Base-by-base conservation (phyloP, 2,888 invertebrate genomes). In the Pycnomerus fuliginosus region DNA sequence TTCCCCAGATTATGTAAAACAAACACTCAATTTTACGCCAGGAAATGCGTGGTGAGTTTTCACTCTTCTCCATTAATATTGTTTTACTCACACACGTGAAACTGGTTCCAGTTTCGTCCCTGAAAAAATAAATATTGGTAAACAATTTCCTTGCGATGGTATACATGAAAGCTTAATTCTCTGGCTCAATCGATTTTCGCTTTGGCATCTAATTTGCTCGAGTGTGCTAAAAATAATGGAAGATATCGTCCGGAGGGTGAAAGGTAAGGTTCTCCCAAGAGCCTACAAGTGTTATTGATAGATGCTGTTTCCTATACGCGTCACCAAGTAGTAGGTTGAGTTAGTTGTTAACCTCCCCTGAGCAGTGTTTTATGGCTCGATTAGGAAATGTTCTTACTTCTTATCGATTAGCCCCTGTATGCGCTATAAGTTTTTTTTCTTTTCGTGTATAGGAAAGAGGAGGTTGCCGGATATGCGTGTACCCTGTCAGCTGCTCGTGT, bases 401-500 rank as follows among this genome's bases (percentile, higher is more conserved):
- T 39, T 39, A 39, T 39, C 38, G 38, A 39, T 39, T 31, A 30
- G 22, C n/a, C 30, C 34, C 23, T 8, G 31, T 39, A 13, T 17
- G 14, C 12, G 10, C 36, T 24, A 13, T 15, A 17, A 16, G 17
- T 31, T 39, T 31, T 25, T 22, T 28, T 29, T 23, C 5, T 13
- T 12, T 15, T 15, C 17, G 31, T 16, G 33, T 27, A 27, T 16
- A 25, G 25, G 36, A 32, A 23, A 32, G 32, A 36, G 36, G 36
- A 27, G 36, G 36, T 27, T n/a, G n/a, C 36, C 36, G 38, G 38
- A 39, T 31, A 31, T 39, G 38, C 38, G 38, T 39, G 38, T 39
- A 39, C 38, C 31, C 38, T 39, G 38, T 39, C 38, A 39, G 31
- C 38, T 39, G 30, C 38, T 30, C 25, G 38, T 39, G 30, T 31